Conservation (phyloP, 1,140 invertebrate species). For the Psilanteris sp. region DNA sequence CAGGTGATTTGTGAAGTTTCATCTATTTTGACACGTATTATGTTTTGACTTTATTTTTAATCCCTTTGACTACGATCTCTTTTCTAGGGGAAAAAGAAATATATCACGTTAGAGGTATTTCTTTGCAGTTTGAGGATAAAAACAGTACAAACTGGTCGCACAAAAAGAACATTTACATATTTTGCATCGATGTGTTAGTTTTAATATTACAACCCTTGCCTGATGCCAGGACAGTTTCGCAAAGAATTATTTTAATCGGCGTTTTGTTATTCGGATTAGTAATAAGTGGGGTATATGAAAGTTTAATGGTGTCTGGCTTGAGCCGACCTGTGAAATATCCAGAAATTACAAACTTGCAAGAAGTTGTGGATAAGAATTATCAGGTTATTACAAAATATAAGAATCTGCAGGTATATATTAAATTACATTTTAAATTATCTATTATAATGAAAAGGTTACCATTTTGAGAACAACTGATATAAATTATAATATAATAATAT, state of each 20-base stretch:
- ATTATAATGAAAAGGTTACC: too few relatives aligned
- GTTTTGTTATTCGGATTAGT: constrained; percentile 59
- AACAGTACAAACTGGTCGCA: too few relatives aligned
- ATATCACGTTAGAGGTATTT: too few relatives aligned
- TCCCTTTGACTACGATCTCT: too few relatives aligned
- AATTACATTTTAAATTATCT: not conserved
- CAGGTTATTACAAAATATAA: constrained; percentile 65
- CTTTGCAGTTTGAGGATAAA: too few relatives aligned
- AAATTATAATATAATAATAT: too few relatives aligned
- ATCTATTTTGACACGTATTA: too few relatives aligned
- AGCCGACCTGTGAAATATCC: constrained; percentile 63
- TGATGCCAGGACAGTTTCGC: constrained; percentile 1
- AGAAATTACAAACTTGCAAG: constrained; percentile 57
- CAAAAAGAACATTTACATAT: not conserved
- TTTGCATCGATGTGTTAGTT: constrained; percentile 26
- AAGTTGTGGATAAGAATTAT: constrained; percentile 56
- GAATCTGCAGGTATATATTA: constrained; percentile 45
- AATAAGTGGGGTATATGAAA: constrained; percentile 62
- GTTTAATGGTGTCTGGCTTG: constrained; percentile 59
- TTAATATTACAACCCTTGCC: not conserved
- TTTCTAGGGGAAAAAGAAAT: not conserved
- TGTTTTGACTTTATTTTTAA: too few relatives aligned
- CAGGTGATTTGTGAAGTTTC: too few relatives aligned
- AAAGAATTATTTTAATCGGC: constrained; percentile 46
- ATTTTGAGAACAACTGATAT: too few relatives aligned